These are phyloP conservation scores for Nomada ruficornis DNA, from an alignment of 2,888 invertebrate species.

Conservation along the genomic window DNA sequence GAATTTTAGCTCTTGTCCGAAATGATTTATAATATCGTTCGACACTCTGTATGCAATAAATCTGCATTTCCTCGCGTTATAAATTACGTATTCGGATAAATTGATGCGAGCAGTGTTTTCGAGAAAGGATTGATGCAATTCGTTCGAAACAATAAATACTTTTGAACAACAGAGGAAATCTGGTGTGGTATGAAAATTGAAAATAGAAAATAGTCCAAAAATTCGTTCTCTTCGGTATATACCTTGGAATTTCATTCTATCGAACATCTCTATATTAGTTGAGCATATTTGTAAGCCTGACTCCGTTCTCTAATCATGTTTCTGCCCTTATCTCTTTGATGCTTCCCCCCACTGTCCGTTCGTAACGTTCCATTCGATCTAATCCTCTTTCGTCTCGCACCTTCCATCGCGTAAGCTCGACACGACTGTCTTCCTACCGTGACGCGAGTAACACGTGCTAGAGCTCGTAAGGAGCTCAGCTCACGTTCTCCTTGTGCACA, in stretches of 20 bases:
- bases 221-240: too few species aligned
- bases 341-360: not conserved
- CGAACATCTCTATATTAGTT: not conserved
- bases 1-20: too few species aligned
- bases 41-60: too few species aligned
- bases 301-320: not conserved
- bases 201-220: too few species aligned
- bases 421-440: not conserved
- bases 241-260: too few species aligned
- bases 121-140: not conserved
- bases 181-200: too few species aligned
- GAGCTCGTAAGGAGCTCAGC: conserved; percentile 28
- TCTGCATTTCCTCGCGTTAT: not conserved
- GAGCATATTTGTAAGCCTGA: conserved; percentile 15
- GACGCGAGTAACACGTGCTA: conserved; percentile 51
- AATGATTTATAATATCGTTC: too few species aligned
- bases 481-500: conserved; percentile 50
- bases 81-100: not conserved
- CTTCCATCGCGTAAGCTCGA: not conserved
- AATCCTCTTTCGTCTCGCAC: not conserved
- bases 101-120: not conserved
- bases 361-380: not conserved
- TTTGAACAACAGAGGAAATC: not conserved
- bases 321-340: not conserved
- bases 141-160: not conserved